Evolutionary conservation across 1,140 invertebrate genomes (phyloP).

Genomic region (Platyscapa corneri): DNA sequence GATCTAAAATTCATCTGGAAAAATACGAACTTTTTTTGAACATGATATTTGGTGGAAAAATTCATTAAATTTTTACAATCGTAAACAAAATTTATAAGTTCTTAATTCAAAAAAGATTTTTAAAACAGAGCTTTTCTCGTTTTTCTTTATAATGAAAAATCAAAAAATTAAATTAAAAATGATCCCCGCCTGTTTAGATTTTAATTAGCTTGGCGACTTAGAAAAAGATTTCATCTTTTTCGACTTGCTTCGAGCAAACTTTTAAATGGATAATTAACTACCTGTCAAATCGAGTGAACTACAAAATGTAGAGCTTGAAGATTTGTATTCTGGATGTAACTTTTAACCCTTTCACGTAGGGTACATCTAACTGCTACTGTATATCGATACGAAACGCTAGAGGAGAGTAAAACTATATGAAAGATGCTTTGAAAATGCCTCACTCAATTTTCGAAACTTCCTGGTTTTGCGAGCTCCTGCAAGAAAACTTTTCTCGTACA

Average conservation of each 20-base stretch:
- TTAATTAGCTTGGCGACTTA: conserved; percentile 6
- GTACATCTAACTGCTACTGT: neutral
- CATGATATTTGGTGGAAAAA: no score
- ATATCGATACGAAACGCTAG: neutral
- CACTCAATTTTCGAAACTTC: conserved; percentile 44
- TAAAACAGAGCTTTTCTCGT: neutral
- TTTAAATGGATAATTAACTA: conserved; percentile 52
- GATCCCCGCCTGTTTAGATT: neutral
- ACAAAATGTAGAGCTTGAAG: neutral
- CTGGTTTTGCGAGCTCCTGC: neutral
- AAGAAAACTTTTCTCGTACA: neutral
- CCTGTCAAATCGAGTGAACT: conserved; percentile 35
- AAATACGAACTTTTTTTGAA: no score
- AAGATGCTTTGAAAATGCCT: conserved; percentile 32
- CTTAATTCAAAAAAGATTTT: no score
- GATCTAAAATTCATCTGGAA: no score
- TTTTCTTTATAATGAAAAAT: neutral
- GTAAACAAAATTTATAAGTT: no score
- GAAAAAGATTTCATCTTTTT: conserved; percentile 32
- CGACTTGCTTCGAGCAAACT: conserved; percentile 5
- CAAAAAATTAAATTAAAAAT: conserved; percentile 12
- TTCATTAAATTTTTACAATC: no score
- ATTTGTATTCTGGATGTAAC: conserved; percentile 35
- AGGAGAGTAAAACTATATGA: neutral
- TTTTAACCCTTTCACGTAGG: conserved; percentile 6